Base-by-base conservation (phyloP, 1,140 invertebrate genomes). In the Coelopa frigida region DNA sequence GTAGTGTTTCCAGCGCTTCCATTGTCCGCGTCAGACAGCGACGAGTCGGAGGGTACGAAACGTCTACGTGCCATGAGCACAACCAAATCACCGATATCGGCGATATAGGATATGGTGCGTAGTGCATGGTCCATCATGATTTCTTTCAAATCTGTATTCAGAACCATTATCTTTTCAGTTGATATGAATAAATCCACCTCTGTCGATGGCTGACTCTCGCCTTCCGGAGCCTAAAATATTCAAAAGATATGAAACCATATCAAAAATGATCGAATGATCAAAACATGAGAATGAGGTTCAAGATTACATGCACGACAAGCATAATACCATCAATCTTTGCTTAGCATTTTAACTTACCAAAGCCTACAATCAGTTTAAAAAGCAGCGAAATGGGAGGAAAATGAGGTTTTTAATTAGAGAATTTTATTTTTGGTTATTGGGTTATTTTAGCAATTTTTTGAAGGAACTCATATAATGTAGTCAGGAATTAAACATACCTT, bases 61-160 rank as follows among this genome's bases (percentile, higher is more conserved):
- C 95, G 79, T 61, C 96, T 74, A 44, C 95, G 77, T 1, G 96
- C 96, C 95, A 99, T 99, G 33, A 99, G 72, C 3, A 99, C 97
- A 5, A 99, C 90, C 38, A 99, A 75, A 68, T 99, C 95, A 2
- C 95, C 96, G 55, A 99, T 99, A 71, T 99, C 97, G 11, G 97
- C 97, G 50, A 98, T 97, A 56, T 97, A 97, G 2, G 90, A 98
- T 62, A 99, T 99, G 6, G 96, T 98, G 49, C 95, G 76, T 32
- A 99, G 72, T 1, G 95, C 89, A 72, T 99, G 96, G 70, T 99
- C 97, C 96, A 99, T 99, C 93, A 99, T 98, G 32, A 99, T 99
- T 75, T 99, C 96, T 73, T 99, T 98, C 21, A 99, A 73, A 73
- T 99, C 95, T 4, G 95, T 99, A 69, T 99, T 99, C 18, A 99